Base-by-base conservation (phyloP, 35 echinoderm and acorn worm species). In the Heliocidaris erythrogramma region DNA sequence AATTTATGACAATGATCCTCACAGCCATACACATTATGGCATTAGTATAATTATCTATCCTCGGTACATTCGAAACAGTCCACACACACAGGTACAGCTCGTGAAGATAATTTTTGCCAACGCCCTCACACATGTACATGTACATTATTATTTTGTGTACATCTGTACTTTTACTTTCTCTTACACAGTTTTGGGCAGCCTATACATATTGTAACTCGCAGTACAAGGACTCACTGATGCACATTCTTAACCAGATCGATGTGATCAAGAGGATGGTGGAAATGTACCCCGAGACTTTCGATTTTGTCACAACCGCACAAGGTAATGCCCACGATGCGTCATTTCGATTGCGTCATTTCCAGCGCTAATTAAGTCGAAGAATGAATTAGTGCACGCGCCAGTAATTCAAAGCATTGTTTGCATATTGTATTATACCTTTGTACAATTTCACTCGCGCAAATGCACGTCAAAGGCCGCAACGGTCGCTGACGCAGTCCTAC, bases 241-340 rank as follows among this genome's bases (percentile, higher is more conserved):
- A 96, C 32, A 59, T 92, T 12, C 47, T 96, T 24, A 87, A 95
- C 50, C 87, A 92, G 17, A 96, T 96, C 16, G 96, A 96, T 47
- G 90, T 96, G 2, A 95, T 95, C 87, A 96, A 96, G 65, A 48
- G 94, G 48, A 95, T 95, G 71, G 94, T 85, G 84, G 17, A 92
- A 8, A 95, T 61, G 94, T 96, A 96, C 84, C 92, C 85, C 12
- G 91, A 96, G 30, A 92, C 87, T 5, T 96, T 96, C 92, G 94
- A 96, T 42, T 96, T 96, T 30, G 96, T 96, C n/a, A 95, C 94
- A 48, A 95, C 96, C 0, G 86, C 96, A 85, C 30, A 96, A 94
- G 96, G 96, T 96, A 95, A 42, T 42, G 35, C 35, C 35, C 35
- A 42, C 35, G 35, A 3, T 42, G 35, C 35, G 3, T 42, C 3